Conservation (phyloP, 1,140 invertebrate species). For the Sminthurinus signatus region DNA sequence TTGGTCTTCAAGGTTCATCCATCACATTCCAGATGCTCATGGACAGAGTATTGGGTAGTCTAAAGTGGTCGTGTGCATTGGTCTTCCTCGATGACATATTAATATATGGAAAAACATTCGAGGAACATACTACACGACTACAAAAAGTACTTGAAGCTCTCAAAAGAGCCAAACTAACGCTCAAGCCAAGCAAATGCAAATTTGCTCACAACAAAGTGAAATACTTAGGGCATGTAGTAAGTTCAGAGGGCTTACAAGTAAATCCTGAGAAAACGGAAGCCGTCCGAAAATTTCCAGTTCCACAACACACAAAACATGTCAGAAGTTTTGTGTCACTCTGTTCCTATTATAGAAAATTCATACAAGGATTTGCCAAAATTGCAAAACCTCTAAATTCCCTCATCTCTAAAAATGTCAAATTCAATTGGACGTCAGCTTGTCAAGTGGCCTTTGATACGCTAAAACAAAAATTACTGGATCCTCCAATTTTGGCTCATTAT, state of each 20-base stretch:
- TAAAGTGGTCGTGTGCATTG: constrained; percentile 39
- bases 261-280: constrained; percentile 28
- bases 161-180: constrained; percentile 36
- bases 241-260: constrained; percentile 43
- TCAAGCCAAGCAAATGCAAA: constrained; percentile 45
- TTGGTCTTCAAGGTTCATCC: neutral
- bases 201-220: constrained; percentile 44
- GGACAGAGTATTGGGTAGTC: constrained; percentile 41
- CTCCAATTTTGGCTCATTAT: constrained; percentile 15
- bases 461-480: neutral
- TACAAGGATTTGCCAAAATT: constrained; percentile 8
- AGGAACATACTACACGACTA: constrained; percentile 45
- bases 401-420: neutral
- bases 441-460: constrained; percentile 13
- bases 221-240: constrained; percentile 46
- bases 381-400: neutral
- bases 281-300: constrained; percentile 3
- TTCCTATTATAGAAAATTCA: constrained; percentile 12
- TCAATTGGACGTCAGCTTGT: constrained; percentile 3
- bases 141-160: constrained; percentile 42
- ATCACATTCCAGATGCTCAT: constrained; percentile 41
- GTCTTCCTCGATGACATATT: constrained; percentile 44
- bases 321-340: neutral
- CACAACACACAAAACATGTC: neutral
- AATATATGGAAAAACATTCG: constrained; percentile 41